Evolutionary conservation across 2,888 invertebrate species (phyloP).

Genomic region (Rugalucina vietnamica): DNA sequence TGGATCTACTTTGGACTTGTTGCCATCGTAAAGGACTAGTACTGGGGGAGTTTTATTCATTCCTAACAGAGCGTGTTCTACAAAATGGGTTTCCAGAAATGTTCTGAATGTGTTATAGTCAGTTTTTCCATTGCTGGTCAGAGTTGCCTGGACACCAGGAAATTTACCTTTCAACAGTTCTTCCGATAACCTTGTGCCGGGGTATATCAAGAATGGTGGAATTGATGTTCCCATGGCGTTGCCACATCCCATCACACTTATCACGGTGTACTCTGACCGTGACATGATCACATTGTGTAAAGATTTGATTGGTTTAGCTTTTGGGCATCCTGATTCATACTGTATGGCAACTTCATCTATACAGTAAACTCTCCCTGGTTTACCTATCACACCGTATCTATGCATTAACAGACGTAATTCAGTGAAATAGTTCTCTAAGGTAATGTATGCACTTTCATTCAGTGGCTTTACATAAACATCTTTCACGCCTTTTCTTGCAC

Average conservation of each 20-base stretch:
- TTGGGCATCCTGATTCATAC: constrained; percentile 60
- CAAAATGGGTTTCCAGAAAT: constrained; percentile 61
- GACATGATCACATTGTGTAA: constrained; percentile 49
- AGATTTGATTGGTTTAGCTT: constrained; percentile 52
- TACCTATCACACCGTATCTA: constrained; percentile 55
- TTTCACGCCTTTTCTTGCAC: constrained; percentile 48
- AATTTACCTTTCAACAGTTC: constrained; percentile 55
- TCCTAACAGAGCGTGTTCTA: constrained; percentile 57
- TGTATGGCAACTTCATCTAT: constrained; percentile 62
- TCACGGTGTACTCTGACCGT: constrained; percentile 56
- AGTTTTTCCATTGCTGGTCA: constrained; percentile 57
- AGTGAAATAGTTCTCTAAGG: constrained; percentile 59
- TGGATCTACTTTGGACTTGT: constrained; percentile 58
- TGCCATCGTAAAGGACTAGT: constrained; percentile 62
- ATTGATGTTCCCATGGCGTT: constrained; percentile 62
- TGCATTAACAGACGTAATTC: constrained; percentile 51
- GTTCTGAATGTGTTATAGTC: constrained; percentile 60
- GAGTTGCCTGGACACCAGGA: constrained; percentile 55
- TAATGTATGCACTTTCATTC: constrained; percentile 55
- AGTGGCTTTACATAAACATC: constrained; percentile 56
- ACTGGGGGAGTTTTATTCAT: constrained; percentile 50
- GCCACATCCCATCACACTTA: constrained; percentile 65
- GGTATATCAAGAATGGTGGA: constrained; percentile 64
- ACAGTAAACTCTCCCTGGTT: constrained; percentile 56
- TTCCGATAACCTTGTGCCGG: constrained; percentile 46